Base-by-base conservation (phyloP, 2,888 invertebrate genomes). In the Chymomyza amoena region DNA sequence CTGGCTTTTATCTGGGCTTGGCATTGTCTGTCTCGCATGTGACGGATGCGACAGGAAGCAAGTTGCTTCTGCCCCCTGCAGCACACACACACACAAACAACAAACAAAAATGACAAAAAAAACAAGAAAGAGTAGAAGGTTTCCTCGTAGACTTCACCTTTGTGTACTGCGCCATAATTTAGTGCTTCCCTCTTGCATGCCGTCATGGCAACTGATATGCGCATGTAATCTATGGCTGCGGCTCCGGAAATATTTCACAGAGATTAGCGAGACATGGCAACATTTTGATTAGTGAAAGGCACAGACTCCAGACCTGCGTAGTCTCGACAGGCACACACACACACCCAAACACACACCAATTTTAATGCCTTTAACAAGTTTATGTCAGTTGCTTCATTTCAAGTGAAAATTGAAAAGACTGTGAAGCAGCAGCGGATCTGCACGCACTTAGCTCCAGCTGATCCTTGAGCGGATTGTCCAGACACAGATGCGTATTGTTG, bases 401-500 rank as follows among this genome's bases (percentile, higher is more conserved):
- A 70, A 90, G 84, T 57, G 90, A 82, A 82, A 91, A 92, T 71
- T 89, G 89, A 88, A 92, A 91, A 32, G 91, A 82, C 78, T 92
- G 91, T 15, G 90, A 87, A 0, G 88, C 72, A 4, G 90, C 89
- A 28, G 80, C 84, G 9, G 77, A 77, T 3, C 91, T 82, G 70
- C 92, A 92, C 25, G 68, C 73, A 74, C 87, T 89, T 68, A 91
- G 72, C 52, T 73, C 78, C 51, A 92, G 77, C 73, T 77, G 78
- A 70, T 89, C 79, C 57, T 77, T 71, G 20, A 89, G 76, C 52
- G 88, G 84, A 80, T 89, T 90, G 79, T 92, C 91, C 67, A 92
- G 81, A 72, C 91, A 91, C 20, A 90, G 78, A 52, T 87, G 87
- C 6, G 89, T 88, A 20, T 72, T 61, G 15, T 72, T 72, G 68